Percentiles rank a stretch among this genome's conserved stretches.
phyloP scores from a whole-genome alignment of 2,888 invertebrate species.

The Drosophila algonquin region DNA sequence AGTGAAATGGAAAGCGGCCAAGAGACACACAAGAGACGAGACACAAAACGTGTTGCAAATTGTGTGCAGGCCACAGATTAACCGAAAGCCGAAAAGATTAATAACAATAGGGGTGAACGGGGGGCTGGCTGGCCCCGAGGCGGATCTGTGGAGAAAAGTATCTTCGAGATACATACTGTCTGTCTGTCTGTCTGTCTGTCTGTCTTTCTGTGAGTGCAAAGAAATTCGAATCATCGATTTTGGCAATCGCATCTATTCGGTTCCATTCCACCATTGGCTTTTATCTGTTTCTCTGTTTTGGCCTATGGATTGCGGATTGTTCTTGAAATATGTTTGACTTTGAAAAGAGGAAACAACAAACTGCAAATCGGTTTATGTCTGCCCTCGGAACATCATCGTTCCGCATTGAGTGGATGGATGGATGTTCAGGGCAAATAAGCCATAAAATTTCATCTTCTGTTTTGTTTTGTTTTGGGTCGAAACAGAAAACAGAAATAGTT shows the following conservation, averaged over 20 bases:
- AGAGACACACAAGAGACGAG: conserved; percentile 39
- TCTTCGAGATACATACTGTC: conserved; percentile 27
- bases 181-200: no score
- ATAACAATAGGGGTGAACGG: conserved; percentile 42
- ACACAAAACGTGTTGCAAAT: conserved; percentile 70
- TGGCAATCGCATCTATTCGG: no score
- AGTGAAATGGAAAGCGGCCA: conserved; percentile 69
- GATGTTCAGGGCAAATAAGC: not conserved
- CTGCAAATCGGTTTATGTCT: conserved; percentile 39
- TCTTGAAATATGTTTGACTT: conserved; percentile 43
- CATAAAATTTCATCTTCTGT: conserved; percentile 12
- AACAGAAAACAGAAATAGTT: not conserved
- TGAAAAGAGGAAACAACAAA: conserved; percentile 23
- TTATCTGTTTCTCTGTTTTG: conserved; percentile 12
- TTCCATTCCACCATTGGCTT: conserved; percentile 34
- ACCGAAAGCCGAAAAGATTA: conserved; percentile 54
- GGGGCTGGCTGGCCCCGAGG: not conserved
- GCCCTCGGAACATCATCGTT: conserved; percentile 16
- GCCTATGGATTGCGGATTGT: conserved; percentile 53
- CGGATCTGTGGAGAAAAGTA: conserved; percentile 15
- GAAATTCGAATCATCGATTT: conserved; percentile 10
- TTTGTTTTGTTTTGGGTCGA: not conserved
- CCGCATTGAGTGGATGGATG: conserved; percentile 16
- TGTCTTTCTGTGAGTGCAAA: conserved; percentile 19
- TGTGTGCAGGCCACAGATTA: conserved; percentile 49